Percentiles rank a stretch among this genome's conserved stretches.
Evolutionary conservation across 92 coral and sea anemone species (phyloP).

Genomic region (Paragorgia papillata): DNA sequence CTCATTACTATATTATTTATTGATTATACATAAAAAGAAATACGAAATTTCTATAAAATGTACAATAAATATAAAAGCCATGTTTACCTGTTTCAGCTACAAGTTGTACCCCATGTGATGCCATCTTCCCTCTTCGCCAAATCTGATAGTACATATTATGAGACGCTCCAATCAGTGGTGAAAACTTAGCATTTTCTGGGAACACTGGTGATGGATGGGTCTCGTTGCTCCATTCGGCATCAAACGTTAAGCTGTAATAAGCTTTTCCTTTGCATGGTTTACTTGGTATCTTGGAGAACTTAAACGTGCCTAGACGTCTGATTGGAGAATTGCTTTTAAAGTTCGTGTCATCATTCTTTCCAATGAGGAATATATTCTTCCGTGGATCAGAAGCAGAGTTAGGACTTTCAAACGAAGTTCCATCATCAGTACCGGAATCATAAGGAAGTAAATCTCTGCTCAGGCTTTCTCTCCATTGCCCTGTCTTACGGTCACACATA

Average conservation of each 20-base stretch:
- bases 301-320: neutral
- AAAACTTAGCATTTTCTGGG: conserved; percentile 34
- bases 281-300: neutral
- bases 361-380: conserved; percentile 1
- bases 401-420: neutral
- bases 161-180: conserved; percentile 53
- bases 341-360: neutral
- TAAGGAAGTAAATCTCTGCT: neutral
- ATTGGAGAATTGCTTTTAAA: neutral
- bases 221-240: conserved; percentile 42
- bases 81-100: conserved; percentile 59
- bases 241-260: conserved; percentile 43
- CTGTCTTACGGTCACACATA: neutral
- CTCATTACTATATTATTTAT: no score
- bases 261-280: conserved; percentile 44
- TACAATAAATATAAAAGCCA: no score
- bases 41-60: no score
- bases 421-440: conserved; percentile 6
- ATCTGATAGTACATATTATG: conserved; percentile 53
- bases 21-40: no score
- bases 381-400: neutral
- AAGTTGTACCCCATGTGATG: conserved; percentile 45
- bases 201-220: conserved; percentile 46
- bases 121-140: conserved; percentile 48
- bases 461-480: neutral